Evolutionary conservation across 2,797 vertebrate species (phyloP), one percentile per base, ranked within the genome.

Genomic region (Scolopax rusticola): DNA sequence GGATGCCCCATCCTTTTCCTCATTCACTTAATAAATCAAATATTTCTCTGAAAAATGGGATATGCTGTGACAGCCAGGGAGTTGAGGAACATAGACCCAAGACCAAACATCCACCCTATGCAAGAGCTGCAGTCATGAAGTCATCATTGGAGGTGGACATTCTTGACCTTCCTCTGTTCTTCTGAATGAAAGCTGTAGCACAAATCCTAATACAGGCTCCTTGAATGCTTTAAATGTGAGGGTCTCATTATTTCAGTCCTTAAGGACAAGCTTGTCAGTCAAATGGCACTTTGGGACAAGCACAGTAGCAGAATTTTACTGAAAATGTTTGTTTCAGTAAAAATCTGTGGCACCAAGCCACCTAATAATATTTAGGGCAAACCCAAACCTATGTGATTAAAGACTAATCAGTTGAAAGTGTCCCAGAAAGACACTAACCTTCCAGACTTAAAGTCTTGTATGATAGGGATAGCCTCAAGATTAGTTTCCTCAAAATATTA

Each of bases 61-160:
- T 24, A 60, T 64, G 11, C 5, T 86, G 48, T 54, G 41, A 32
- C 8, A 53, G 14, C 16, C 0, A 41, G 9, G 48, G 28, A 13
- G 3, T 6, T 71, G 32, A 83, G 15, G 13, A 59, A n/a, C 10
- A 32, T 3, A 43, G 30, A 43, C 1, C 3, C 15, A 70, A 76
- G 16, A 54, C 23, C 8, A 57, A 60, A 74, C 5, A 6, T 40
- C 16, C 24, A 51, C 43, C 30, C 47, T 53, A 0, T 11, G 24
- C 15, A 73, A 84, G 20, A 82, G 5, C 14, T 73, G 33, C 24
- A 71, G 12, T 8, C 7, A 11, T 14, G 21, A 61, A 84, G 13
- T 8, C 61, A 4, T 68, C 33, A 20, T 1, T 74, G 40, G 12
- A 80, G 6, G 16, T 57, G 6, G 7, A 15, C 1, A 0, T 48